A percentile compares a stretch with the other conserved stretches of the same genome.
These are phyloP conservation scores for Clamator glandarius DNA, from an alignment of 2,797 vertebrate species.

Conservation along the genomic window DNA sequence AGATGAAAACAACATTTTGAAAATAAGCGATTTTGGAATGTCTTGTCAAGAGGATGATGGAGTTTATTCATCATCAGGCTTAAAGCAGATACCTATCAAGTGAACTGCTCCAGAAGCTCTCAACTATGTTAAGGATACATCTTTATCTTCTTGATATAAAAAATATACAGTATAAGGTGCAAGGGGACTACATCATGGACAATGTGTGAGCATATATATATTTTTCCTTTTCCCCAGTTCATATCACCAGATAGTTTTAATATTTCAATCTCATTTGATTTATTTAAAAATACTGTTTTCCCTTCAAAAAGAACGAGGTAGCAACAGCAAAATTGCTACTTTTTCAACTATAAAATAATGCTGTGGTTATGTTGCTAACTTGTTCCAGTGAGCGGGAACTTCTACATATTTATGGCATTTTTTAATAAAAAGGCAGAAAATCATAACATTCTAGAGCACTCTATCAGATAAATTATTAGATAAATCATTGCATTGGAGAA, in stretches of 20 bases:
- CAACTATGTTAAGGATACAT: slow-evolving; percentile 85
- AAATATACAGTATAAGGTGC: not conserved
- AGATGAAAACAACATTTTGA: slow-evolving; percentile 86
- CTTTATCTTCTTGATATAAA: not conserved
- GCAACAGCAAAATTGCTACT: not conserved
- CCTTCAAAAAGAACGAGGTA: not conserved
- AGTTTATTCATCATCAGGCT: slow-evolving; percentile 92
- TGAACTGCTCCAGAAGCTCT: slow-evolving; percentile 96
- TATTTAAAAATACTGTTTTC: not conserved
- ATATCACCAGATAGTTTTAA: not conserved
- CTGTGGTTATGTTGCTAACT: not conserved
- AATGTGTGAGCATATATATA: not conserved
- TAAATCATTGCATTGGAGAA: not conserved
- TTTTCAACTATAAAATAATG: not conserved
- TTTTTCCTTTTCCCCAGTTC: not conserved
- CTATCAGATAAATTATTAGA: not conserved
- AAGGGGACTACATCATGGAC: not conserved
- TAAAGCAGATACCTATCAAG: slow-evolving; percentile 95
- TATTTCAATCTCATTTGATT: not conserved
- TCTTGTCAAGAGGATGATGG: slow-evolving; percentile 94
- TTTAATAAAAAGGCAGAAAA: not conserved
- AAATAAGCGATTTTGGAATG: slow-evolving; percentile 97
- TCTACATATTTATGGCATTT: not conserved
- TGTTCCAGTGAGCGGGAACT: not conserved
- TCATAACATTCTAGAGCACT: not conserved